Percentiles rank a stretch among this genome's conserved stretches.
These are phyloP conservation scores for Phortica variegata DNA, from an alignment of 1,140 invertebrate species.

Conservation along the genomic window DNA sequence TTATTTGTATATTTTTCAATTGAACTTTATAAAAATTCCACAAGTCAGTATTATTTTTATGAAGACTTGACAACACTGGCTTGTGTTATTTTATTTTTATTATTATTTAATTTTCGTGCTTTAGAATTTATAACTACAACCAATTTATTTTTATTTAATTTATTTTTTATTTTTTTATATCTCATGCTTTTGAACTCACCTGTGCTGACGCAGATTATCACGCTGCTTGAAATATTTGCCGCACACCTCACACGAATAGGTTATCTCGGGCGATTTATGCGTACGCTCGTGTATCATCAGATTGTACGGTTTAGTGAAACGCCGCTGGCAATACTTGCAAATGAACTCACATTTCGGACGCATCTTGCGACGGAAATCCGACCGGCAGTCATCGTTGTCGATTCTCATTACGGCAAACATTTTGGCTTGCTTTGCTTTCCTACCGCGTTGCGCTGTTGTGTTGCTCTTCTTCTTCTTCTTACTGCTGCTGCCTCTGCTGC, in stretches of 20 bases:
- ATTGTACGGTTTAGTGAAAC: slow-evolving; percentile 99
- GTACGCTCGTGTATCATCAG: slow-evolving; percentile 98
- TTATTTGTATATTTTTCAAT: too few relatives aligned
- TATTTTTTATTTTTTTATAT: slow-evolving; percentile 3
- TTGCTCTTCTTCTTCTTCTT: slow-evolving; percentile 8
- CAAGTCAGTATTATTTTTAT: too few relatives aligned
- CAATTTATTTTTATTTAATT: not conserved
- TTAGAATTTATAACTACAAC: not conserved
- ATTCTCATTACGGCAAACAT: slow-evolving; percentile 87
- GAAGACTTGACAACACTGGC: too few relatives aligned
- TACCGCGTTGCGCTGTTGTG: slow-evolving; percentile 2
- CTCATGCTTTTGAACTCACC: slow-evolving; percentile 63
- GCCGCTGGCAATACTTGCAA: slow-evolving; percentile 97
- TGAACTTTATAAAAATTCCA: too few relatives aligned
- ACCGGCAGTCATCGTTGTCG: slow-evolving; percentile 85
- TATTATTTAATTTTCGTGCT: not conserved
- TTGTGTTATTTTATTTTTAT: not conserved
- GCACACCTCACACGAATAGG: slow-evolving; percentile 98
- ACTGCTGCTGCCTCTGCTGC: slow-evolving; percentile 10
- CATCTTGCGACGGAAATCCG: slow-evolving; percentile 91
- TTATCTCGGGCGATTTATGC: slow-evolving; percentile 95
- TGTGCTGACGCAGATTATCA: slow-evolving; percentile 93
- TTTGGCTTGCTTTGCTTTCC: slow-evolving; percentile 59
- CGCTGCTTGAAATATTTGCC: slow-evolving; percentile 97
- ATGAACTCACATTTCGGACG: slow-evolving; percentile 95